Conservation (phyloP, 2,113 vertebrate species). For the Calcarius ornatus region DNA sequence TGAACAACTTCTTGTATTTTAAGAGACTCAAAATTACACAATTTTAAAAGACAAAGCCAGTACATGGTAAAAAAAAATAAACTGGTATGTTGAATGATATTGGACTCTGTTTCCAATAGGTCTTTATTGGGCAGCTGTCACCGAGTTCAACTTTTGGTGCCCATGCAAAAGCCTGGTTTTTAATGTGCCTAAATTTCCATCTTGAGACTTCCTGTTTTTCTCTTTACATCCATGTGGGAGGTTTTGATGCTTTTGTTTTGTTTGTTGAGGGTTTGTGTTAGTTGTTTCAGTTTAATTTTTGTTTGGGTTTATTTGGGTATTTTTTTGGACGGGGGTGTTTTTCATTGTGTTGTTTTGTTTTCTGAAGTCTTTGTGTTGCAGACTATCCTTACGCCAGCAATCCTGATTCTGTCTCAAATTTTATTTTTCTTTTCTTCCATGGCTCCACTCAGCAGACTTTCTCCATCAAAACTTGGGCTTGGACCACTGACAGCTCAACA, state of each 20-base stretch:
- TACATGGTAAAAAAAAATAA: background rate
- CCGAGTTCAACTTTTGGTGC: background rate
- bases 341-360: background rate
- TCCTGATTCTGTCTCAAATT: background rate
- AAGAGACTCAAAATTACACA: background rate
- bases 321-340: accelerated
- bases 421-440: background rate
- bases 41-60: background rate
- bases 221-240: background rate
- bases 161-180: background rate
- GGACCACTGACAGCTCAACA: background rate
- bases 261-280: background rate
- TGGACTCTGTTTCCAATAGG: background rate
- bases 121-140: background rate
- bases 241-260: background rate
- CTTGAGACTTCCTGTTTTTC: background rate
- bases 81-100: background rate
- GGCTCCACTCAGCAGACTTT: background rate
- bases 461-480: background rate
- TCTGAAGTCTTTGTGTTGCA: background rate
- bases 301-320: background rate
- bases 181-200: background rate
- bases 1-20: background rate
- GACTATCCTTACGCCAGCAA: background rate
- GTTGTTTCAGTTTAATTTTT: background rate